Evolutionary conservation across 2,888 invertebrate species (phyloP).

Genomic region (Boloria euphrosyne): DNA sequence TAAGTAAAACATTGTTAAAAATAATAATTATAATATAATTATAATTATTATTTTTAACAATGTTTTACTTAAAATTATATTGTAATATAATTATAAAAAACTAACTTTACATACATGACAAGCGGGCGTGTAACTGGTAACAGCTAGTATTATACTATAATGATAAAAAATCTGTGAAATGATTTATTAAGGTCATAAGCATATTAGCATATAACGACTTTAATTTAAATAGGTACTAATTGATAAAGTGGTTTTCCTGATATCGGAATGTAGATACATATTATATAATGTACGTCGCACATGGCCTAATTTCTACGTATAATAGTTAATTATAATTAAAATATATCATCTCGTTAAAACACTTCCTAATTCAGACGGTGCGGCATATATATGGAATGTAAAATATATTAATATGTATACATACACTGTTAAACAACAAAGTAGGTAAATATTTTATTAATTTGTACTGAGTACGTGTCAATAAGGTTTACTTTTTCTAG

Average conservation of each 20-base stretch:
- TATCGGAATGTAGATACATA: background rate
- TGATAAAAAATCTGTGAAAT: no score
- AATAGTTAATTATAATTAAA: slow-evolving; percentile 7
- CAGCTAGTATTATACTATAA: no score
- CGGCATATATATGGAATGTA: slow-evolving; percentile 4
- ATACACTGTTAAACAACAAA: background rate
- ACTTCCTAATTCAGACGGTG: slow-evolving; percentile 9
- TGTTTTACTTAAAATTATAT: no score
- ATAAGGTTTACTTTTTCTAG: background rate
- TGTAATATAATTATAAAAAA: no score
- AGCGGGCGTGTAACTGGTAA: no score
- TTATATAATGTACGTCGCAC: background rate
- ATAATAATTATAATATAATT: no score
- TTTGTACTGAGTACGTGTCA: background rate
- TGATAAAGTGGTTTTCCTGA: slow-evolving; percentile 3
- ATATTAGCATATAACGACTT: no score
- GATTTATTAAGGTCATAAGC: no score
- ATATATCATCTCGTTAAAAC: slow-evolving; percentile 12
- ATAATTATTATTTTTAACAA: no score
- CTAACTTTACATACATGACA: no score
- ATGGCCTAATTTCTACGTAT: slow-evolving; percentile 5
- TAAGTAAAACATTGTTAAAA: no score
- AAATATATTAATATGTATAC: slow-evolving; percentile 1
- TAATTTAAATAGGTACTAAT: background rate
- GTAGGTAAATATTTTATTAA: background rate